A percentile compares a stretch with the other conserved stretches of the same genome.
These are phyloP conservation scores for Lepidurus apus DNA, from an alignment of 1,140 invertebrate genomes.

Conservation along the genomic window DNA sequence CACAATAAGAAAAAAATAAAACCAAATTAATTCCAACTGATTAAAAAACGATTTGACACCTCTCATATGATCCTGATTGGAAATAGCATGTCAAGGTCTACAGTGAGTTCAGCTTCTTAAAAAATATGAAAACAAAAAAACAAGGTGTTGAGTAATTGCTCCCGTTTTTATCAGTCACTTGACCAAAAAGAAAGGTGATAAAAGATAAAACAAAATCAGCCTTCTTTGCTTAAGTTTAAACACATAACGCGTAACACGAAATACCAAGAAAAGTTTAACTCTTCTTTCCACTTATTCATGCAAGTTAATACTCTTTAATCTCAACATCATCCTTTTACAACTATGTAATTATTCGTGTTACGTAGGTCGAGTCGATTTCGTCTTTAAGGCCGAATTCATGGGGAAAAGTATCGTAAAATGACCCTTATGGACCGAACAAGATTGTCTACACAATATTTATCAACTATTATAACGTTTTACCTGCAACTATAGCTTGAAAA, in stretches of 20 bases:
- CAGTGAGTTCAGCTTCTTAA: neutral
- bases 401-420: neutral
- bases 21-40: neutral
- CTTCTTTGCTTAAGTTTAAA: no score
- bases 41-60: neutral
- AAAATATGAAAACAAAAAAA: neutral
- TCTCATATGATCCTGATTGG: neutral
- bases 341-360: no score
- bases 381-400: no score
- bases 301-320: no score
- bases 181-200: constrained; percentile 25
- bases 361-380: no score
- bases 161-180: constrained; percentile 4
- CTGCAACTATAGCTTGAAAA: neutral
- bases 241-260: no score
- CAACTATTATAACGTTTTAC: no score
- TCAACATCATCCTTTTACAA: no score
- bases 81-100: neutral
- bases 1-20: neutral
- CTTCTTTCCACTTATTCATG: no score
- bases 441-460: no score
- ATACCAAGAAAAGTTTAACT: no score
- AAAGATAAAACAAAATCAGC: neutral
- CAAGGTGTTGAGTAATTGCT: neutral
- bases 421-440: no score